Percentiles rank a stretch among this genome's conserved stretches.
Conservation (phyloP, 2,113 vertebrate species). For the Catagonus wagneri region DNA sequence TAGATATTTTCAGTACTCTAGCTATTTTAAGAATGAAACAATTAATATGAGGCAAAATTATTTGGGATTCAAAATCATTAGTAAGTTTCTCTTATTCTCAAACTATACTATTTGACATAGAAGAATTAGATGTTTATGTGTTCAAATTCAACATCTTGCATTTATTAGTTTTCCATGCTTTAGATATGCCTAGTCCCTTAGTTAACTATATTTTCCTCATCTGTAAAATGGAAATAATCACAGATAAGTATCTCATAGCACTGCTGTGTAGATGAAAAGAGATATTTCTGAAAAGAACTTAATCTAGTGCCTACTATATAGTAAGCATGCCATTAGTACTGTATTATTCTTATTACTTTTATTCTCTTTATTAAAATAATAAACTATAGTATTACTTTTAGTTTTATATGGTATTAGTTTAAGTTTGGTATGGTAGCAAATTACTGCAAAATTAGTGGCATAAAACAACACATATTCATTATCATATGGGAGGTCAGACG, state of each 20-base stretch:
- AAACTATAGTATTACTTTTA: not conserved
- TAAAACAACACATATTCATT: not conserved
- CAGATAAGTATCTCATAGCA: not conserved
- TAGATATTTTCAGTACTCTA: not conserved
- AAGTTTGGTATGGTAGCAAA: not conserved
- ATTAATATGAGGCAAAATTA: not conserved
- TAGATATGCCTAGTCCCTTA: not conserved
- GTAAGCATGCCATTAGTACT: not conserved
- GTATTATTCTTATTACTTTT: not conserved
- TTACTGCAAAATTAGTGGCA: not conserved
- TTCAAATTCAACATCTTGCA: not conserved
- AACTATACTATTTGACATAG: not conserved
- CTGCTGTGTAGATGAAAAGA: not conserved
- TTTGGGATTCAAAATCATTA: not conserved
- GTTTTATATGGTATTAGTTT: not conserved
- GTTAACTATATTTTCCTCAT: not conserved
- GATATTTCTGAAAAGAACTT: not conserved
- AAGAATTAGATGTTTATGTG: not conserved
- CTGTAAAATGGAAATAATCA: not conserved
- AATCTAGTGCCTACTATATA: not conserved
- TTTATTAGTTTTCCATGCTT: not conserved
- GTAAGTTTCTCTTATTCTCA: not conserved
- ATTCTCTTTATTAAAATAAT: not conserved
- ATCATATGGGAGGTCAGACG: not conserved
- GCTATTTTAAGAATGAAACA: constrained; percentile 11